A percentile compares a stretch with the other conserved stretches of the same genome.
These are phyloP conservation scores for Oreonectes daqikongensis DNA, from an alignment of 2,797 vertebrate species.

Conservation along the genomic window DNA sequence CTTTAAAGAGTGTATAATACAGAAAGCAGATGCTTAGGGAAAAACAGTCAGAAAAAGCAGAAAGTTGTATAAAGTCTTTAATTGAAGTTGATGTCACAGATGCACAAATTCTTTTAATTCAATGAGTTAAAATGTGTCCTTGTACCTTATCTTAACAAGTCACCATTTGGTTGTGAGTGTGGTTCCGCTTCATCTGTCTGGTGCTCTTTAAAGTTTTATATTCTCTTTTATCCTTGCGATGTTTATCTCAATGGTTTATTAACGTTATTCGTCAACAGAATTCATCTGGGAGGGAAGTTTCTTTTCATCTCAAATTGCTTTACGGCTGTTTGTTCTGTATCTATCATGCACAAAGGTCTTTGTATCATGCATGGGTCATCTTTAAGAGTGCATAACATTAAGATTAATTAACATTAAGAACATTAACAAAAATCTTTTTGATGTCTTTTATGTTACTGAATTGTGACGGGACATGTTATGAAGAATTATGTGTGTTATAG, in stretches of 20 bases:
- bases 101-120: not conserved
- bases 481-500: constrained; percentile 13
- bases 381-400: not conserved
- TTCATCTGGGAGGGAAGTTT: not conserved
- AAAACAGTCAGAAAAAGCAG: no score
- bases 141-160: not conserved
- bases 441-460: not conserved
- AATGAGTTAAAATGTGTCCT: not conserved
- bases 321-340: constrained; percentile 2
- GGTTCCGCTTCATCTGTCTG: constrained; percentile 17
- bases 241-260: constrained; percentile 37
- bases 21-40: no score
- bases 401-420: constrained; percentile 4
- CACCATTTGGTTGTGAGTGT: not conserved
- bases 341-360: constrained; percentile 12
- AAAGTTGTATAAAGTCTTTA: not conserved
- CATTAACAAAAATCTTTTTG: constrained; percentile 20
- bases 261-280: not conserved
- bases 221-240: constrained; percentile 20
- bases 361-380: not conserved
- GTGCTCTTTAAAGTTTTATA: constrained; percentile 2
- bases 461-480: not conserved
- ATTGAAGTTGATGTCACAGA: not conserved
- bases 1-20: no score
- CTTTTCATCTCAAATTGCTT: constrained; percentile 13